Evolutionary conservation across 2,888 invertebrate species (phyloP).

Genomic region (Linnaemya vulpina): DNA sequence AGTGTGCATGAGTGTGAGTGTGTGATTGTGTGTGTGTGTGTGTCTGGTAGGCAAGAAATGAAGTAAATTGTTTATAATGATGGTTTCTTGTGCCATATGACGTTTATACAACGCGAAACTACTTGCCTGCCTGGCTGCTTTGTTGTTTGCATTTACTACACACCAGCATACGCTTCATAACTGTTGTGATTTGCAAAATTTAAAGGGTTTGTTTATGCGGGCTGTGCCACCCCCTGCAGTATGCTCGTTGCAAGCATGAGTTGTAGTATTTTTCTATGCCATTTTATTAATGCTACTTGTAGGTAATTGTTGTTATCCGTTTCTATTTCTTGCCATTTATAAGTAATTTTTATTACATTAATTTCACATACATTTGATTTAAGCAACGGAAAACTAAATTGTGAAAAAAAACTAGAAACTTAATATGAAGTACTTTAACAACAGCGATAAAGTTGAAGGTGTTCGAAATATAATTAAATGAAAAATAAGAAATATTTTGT

Average conservation of each 20-base stretch:
- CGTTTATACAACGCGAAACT: constrained; percentile 21
- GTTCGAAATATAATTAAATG: constrained; percentile 15
- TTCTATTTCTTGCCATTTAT: constrained; percentile 63
- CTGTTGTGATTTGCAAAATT: constrained; percentile 59
- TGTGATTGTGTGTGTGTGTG: not conserved
- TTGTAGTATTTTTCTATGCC: constrained; percentile 43
- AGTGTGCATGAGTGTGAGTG: not conserved
- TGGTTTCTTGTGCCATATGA: constrained; percentile 58
- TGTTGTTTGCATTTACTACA: constrained; percentile 24
- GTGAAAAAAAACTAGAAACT: constrained; percentile 22
- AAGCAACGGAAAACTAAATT: constrained; percentile 37
- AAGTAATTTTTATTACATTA: constrained; percentile 64
- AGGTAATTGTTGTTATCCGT: constrained; percentile 72
- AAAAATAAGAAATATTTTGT: not conserved
- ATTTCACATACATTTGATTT: constrained; percentile 41
- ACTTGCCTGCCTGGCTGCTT: not conserved
- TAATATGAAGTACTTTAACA: constrained; percentile 12
- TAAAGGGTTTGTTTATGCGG: constrained; percentile 61
- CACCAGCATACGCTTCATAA: constrained; percentile 31
- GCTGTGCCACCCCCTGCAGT: constrained; percentile 43
- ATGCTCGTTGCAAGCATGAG: constrained; percentile 29
- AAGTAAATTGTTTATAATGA: constrained; percentile 51
- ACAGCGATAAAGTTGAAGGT: not conserved
- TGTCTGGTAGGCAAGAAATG: no score
- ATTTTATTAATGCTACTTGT: constrained; percentile 66